Base-by-base conservation (phyloP, 37 sponge, comb jelly and placozoan genomes). In the Chondrosia reniformis region DNA sequence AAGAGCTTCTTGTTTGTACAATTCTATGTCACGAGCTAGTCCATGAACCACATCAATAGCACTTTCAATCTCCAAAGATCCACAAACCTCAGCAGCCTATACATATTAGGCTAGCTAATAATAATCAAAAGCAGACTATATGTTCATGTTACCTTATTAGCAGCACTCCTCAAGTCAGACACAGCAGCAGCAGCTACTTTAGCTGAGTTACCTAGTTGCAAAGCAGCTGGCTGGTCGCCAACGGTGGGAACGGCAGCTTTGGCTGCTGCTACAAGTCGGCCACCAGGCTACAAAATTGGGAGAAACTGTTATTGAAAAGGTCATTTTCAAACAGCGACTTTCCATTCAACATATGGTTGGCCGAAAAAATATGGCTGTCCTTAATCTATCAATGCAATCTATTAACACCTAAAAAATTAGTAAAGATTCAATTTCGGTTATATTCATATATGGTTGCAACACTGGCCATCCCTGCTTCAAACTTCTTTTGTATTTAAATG, bases 241-340 rank as follows among this genome's bases (percentile, higher is more conserved):
- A 99, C 91, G 8, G 95, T 94, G 33, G 99, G 99, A 2, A 95
- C 94, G 13, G 99, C 94, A 42, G 96, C 90, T 79, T 95, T 99
- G 19, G 99, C 87, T 7, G 99, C 94, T 21, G 96, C 91, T 24
- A 99, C 90, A 83, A 95, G 89, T 86, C 89, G 86, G 0, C 84
- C 94, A 63, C 89, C 79, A 39, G 94, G 94, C 87, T 93, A 61
- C 4, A 76, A 31, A 41, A 1, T 30, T 40, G 36, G 2, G 3
- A 56, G 32, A 52, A 17, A 55, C 24, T 30, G 7, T 5, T 19
- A 59, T 6, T 59, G 28, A 6, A 13, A 6, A 59, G 61, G n/a
- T n/a, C n/a, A n/a, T n/a, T n/a, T n/a, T n/a, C n/a, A n/a, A n/a
- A n/a, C n/a, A n/a, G n/a, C n/a, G n/a, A n/a, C n/a, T n/a, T n/a